A percentile compares a stretch with the other conserved stretches of the same genome.
These are phyloP conservation scores for Epirrhoe alternata DNA, from an alignment of 2,888 invertebrate species.

Conservation along the genomic window DNA sequence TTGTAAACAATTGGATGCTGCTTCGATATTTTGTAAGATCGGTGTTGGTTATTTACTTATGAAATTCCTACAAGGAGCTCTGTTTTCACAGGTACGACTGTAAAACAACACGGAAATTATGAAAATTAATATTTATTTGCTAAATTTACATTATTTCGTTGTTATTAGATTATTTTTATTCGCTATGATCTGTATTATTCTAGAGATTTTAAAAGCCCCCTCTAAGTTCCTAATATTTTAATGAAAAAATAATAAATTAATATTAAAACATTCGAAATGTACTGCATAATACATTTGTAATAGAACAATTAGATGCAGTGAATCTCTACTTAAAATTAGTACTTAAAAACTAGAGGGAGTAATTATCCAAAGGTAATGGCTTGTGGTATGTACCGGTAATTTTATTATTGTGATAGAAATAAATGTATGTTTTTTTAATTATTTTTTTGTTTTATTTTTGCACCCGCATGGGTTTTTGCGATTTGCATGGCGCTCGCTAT, in stretches of 20 bases:
- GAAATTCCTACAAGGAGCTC: conserved; percentile 54
- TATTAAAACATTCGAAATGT: conserved; percentile 12
- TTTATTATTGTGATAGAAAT: conserved; percentile 74
- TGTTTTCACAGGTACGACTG: conserved; percentile 80
- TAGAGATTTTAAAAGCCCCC: conserved; percentile 66
- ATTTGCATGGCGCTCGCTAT: conserved; percentile 22
- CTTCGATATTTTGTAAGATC: conserved; percentile 29
- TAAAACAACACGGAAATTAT: conserved; percentile 71
- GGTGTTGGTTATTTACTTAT: conserved; percentile 46
- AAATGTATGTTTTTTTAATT: conserved; percentile 75
- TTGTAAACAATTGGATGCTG: conserved; percentile 46
- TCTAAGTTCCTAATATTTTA: conserved; percentile 70
- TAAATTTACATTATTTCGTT: conserved; percentile 46
- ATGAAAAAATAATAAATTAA: conserved; percentile 6
- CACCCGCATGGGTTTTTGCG: conserved; percentile 58
- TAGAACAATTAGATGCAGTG: conserved; percentile 50
- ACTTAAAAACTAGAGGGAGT: conserved; percentile 59
- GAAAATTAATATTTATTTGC: conserved; percentile 65
- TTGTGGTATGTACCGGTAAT: conserved; percentile 59
- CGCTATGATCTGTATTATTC: conserved; percentile 56
- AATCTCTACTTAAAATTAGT: conserved; percentile 77
- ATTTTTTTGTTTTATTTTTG: conserved; percentile 76
- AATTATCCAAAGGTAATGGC: conserved; percentile 72
- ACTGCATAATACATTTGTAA: conserved; percentile 44
- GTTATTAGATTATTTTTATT: conserved; percentile 28